Evolutionary conservation across 1,140 invertebrate genomes (phyloP).

Genomic region (honey bee (Apis mellifera)): Amel_HAv3.1 CM009941.2:965001-965500

Average conservation of each 20-base stretch:
- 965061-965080: background rate
- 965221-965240: background rate
- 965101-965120: background rate
- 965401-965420: no score
- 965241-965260: background rate
- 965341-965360: background rate
- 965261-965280: background rate
- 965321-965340: no score
- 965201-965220: background rate
- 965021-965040: background rate
- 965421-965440: no score
- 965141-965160: no score
- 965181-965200: background rate
- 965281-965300: no score
- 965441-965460: no score
- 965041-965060: background rate
- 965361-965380: no score
- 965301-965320: background rate
- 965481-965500: background rate
- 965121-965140: no score
- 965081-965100: background rate
- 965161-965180: no score
- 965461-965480: background rate
- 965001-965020: background rate
- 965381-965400: no score